A percentile compares a stretch with the other conserved stretches of the same genome.
Conservation (phyloP, 2,888 invertebrate species). For the Polydrusus pterygomalis region DNA sequence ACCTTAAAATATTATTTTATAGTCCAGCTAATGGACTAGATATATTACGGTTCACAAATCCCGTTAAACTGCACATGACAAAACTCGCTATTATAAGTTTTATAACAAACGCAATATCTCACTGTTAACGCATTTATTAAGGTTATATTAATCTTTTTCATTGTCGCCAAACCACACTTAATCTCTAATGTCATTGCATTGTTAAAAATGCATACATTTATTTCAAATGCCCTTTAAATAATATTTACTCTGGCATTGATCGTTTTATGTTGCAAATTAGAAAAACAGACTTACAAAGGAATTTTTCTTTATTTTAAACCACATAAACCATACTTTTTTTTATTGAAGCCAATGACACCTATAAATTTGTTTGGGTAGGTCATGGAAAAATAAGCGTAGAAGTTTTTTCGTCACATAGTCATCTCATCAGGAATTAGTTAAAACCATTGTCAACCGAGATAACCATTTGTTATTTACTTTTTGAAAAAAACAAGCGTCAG, state of each 20-base stretch:
- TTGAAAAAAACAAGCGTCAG: conserved; percentile 14
- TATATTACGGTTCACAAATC: too few species aligned
- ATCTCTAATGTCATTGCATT: conserved; percentile 21
- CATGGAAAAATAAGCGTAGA: conserved; percentile 31
- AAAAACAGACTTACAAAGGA: conserved; percentile 9
- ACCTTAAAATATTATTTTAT: too few species aligned
- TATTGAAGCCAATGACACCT: background rate
- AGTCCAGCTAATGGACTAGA: too few species aligned
- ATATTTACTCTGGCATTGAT: conserved; percentile 17
- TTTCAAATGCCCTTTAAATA: conserved; percentile 11
- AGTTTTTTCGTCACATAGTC: conserved; percentile 13
- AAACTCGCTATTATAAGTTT: too few species aligned
- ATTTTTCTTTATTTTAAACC: background rate
- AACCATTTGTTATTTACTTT: conserved; percentile 19
- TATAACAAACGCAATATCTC: conserved; percentile 6
- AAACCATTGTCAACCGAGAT: conserved; percentile 13
- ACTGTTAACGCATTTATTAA: conserved; percentile 26
- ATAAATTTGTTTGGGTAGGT: conserved; percentile 39
- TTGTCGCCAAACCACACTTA: conserved; percentile 28
- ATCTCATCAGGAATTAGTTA: conserved; percentile 14
- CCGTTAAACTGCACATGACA: too few species aligned
- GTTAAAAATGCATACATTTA: conserved; percentile 13
- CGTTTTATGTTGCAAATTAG: conserved; percentile 9
- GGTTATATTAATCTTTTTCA: conserved; percentile 35
- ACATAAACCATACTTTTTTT: background rate